These are phyloP conservation scores for Catharus ustulatus DNA, from an alignment of 2,797 vertebrate genomes.

Conservation along the genomic window DNA sequence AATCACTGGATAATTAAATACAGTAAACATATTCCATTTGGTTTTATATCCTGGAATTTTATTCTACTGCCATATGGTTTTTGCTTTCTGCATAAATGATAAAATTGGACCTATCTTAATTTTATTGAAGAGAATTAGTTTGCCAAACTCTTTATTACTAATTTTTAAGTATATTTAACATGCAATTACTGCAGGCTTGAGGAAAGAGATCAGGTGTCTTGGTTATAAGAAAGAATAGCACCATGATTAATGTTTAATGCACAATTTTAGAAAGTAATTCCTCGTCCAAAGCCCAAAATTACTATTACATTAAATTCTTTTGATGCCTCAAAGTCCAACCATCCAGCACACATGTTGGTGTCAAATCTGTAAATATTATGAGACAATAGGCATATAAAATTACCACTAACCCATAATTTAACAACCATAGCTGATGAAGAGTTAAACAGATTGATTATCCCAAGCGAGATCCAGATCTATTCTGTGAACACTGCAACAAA, in stretches of 20 bases:
- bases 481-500: background rate
- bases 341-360: accelerated
- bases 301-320: background rate
- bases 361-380: background rate
- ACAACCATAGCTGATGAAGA: background rate
- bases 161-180: background rate
- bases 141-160: background rate
- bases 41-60: background rate
- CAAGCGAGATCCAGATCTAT: background rate
- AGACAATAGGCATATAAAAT: background rate
- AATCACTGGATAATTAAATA: background rate
- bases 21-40: background rate
- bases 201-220: background rate
- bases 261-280: background rate
- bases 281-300: background rate
- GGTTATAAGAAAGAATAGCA: background rate
- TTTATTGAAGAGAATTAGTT: background rate
- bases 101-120: background rate
- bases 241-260: background rate
- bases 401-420: background rate
- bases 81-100: background rate
- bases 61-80: background rate
- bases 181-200: background rate
- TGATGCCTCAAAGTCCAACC: background rate
- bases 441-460: background rate